Base-by-base conservation (phyloP, 35 echinoderm and acorn worm genomes). In the Apostichopus japonicus region DNA sequence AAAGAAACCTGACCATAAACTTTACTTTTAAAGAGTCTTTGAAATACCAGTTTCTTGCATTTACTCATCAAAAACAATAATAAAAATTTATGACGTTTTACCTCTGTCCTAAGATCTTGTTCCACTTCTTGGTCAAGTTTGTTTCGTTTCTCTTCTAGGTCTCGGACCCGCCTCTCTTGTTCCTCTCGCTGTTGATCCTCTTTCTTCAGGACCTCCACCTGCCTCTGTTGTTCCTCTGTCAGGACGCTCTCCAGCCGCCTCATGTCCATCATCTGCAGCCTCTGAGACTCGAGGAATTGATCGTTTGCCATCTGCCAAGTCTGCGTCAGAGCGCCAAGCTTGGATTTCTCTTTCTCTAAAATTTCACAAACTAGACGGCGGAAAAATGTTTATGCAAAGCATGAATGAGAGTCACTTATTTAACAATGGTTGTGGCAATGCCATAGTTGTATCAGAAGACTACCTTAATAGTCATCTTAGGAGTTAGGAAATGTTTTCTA, bases 231-330 rank as follows among this genome's bases (percentile, higher is more conserved):
- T 72, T 99, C 97, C 79, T 96, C 94, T 9, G 95, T 96, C 88
- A 99, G 78, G 10, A 99, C 97, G 53, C 72, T 91, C 87, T 96
- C 95, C 89, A 99, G 88, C 15, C 97, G 87, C 67, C 95, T 93
- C 93, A 99, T 94, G 83, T 99, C 97, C 91, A 95, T 99, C 93
- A 99, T 99, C 81, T 99, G 97, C 17, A 99, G 92, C 17, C 97
- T 77, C 33, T 99, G 97, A 6, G 95, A 96, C 75, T 96, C 97
- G 2, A 96, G 84, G 93, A 99, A 99, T 84, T 99, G 97, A 77
- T 99, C 94, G 72, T 99, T 99, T 57, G 97, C 97, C 97, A 99
- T 99, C 67, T 99, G 93, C 97, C 97, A 99, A 5, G 97, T 99
- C 27, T 95, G 92, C 92, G 93, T 94, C 56, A 99, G 86, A 24